Percentiles rank a stretch among this genome's conserved stretches.
Evolutionary conservation across 2,113 vertebrate species (phyloP).

Genomic region (Anser cygnoides): DNA sequence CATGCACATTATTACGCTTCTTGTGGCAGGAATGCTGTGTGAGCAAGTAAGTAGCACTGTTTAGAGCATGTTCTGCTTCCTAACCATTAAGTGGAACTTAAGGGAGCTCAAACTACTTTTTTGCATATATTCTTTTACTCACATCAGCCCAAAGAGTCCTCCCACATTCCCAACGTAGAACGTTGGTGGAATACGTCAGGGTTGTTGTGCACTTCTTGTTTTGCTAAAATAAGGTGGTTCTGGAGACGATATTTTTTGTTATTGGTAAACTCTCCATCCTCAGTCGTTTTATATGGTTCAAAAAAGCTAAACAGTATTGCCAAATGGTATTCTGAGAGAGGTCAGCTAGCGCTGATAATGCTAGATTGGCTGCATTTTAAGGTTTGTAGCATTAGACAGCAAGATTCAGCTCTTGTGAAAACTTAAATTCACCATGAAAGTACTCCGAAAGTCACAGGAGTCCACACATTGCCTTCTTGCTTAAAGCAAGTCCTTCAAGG

Average conservation of each 20-base stretch:
- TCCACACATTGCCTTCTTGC: background rate
- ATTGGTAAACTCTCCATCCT: background rate
- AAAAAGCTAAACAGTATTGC: background rate
- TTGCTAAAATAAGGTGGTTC: background rate
- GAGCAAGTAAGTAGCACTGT: background rate
- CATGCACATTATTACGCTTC: background rate
- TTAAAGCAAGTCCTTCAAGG: background rate
- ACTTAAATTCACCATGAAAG: too few species aligned
- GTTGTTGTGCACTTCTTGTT: background rate
- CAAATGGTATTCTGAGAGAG: background rate
- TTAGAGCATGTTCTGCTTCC: background rate
- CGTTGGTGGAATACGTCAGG: background rate
- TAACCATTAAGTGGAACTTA: too few species aligned
- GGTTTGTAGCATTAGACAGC: background rate
- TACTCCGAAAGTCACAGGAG: too few species aligned
- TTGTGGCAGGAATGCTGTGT: background rate
- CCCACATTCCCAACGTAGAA: background rate
- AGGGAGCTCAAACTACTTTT: background rate
- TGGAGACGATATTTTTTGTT: background rate
- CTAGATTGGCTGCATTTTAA: background rate
- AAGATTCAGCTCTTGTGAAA: background rate
- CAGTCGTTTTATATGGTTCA: background rate
- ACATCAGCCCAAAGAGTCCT: background rate
- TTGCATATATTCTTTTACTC: background rate
- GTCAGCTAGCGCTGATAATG: background rate